phyloP scores from a whole-genome alignment of 2,888 invertebrate genomes.

The Ecdyonurus torrentis region DNA sequence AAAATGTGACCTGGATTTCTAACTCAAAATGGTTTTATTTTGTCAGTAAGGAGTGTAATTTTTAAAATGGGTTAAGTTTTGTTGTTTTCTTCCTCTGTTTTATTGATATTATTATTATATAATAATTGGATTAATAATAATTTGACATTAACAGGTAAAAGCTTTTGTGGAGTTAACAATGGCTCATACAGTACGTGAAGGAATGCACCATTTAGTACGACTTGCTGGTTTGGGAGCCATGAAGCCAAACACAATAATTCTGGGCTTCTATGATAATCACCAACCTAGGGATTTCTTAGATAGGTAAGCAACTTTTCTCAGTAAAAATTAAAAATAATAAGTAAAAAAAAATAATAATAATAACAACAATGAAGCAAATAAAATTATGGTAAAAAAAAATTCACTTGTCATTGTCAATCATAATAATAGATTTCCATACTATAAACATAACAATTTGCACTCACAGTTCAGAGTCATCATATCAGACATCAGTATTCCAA shows the following conservation, averaged over 20 bases:
- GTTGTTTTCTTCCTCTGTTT: background rate
- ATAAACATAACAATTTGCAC: too few species aligned
- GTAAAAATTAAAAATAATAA: too few species aligned
- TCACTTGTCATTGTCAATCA: too few species aligned
- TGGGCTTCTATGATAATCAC: constrained; percentile 81
- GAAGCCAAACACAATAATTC: constrained; percentile 95
- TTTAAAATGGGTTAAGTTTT: background rate
- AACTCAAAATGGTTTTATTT: too few species aligned
- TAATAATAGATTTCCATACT: background rate
- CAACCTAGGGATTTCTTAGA: constrained; percentile 62
- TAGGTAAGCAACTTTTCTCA: too few species aligned
- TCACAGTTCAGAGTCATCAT: constrained; percentile 25
- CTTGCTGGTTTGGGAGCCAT: constrained; percentile 94
- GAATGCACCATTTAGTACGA: constrained; percentile 79
- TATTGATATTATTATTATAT: background rate
- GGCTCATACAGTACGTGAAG: constrained; percentile 67
- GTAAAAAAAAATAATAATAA: too few species aligned
- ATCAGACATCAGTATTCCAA: constrained; percentile 20
- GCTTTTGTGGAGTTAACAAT: constrained; percentile 93
- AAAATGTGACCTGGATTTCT: too few species aligned
- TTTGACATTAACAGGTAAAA: constrained; percentile 40
- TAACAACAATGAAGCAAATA: too few species aligned
- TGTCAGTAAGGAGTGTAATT: too few species aligned
- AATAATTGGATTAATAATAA: background rate
- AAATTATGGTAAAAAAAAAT: too few species aligned